Evolutionary conservation across 2,888 invertebrate genomes (phyloP).

Genomic region (Harpagoxenus sublaevis): DNA sequence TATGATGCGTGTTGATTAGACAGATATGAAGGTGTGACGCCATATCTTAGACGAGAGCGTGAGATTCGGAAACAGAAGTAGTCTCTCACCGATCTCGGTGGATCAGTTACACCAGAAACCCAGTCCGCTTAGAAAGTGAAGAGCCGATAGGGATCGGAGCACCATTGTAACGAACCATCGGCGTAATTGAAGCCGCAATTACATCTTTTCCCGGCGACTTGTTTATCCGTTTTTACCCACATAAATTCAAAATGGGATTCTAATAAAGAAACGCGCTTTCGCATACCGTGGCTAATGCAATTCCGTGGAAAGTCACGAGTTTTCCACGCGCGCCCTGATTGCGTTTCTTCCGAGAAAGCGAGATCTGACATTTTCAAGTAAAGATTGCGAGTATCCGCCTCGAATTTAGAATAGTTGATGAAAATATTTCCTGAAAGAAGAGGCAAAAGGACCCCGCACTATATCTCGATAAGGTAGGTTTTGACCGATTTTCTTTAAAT

Average conservation of each 20-base stretch:
- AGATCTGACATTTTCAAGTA: not conserved
- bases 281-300: slow-evolving; percentile 43
- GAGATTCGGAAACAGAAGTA: slow-evolving; percentile 64
- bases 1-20: slow-evolving; percentile 28
- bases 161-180: slow-evolving; percentile 58
- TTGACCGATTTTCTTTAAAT: no score
- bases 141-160: slow-evolving; percentile 67
- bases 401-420: not conserved
- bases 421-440: not conserved
- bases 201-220: slow-evolving; percentile 38
- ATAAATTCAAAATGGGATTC: slow-evolving; percentile 63
- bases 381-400: not conserved
- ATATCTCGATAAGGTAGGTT: no score
- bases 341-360: slow-evolving; percentile 56
- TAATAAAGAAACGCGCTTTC: slow-evolving; percentile 62
- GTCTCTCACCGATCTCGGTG: slow-evolving; percentile 59
- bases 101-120: slow-evolving; percentile 67
- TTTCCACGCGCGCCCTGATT: slow-evolving; percentile 66
- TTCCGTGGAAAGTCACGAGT: slow-evolving; percentile 52
- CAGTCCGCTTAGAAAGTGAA: slow-evolving; percentile 68
- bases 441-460: no score
- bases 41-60: slow-evolving; percentile 68
- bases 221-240: slow-evolving; percentile 63
- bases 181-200: slow-evolving; percentile 72
- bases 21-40: slow-evolving; percentile 50